Conservation (phyloP, 1,140 invertebrate genomes). For the Anagrus nilaparvatae region DNA sequence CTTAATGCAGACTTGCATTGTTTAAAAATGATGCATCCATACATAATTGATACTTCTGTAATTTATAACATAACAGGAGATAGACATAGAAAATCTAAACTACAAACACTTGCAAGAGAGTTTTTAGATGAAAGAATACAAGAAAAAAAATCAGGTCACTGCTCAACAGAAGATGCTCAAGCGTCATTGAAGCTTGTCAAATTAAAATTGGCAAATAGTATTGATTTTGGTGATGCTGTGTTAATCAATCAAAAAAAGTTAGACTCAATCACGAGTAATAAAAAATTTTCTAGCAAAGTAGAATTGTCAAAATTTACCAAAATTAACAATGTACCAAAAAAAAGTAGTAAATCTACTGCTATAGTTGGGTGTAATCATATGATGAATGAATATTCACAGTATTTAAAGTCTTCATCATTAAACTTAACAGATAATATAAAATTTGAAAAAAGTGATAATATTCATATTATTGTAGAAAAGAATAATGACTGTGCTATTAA, state of each 20-base stretch:
- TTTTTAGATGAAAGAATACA: constrained; percentile 79
- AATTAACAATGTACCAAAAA: constrained; percentile 46
- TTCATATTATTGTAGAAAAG: constrained; percentile 35
- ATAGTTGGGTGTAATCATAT: constrained; percentile 48
- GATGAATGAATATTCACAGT: constrained; percentile 45
- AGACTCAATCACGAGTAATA: constrained; percentile 29
- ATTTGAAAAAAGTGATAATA: constrained; percentile 36
- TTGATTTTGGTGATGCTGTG: constrained; percentile 65
- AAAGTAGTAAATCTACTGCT: constrained; percentile 46
- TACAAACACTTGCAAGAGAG: constrained; percentile 59
- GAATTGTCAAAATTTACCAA: constrained; percentile 56
- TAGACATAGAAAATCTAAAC: constrained; percentile 60
- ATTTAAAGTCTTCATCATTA: constrained; percentile 27
- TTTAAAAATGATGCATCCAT: constrained; percentile 90
- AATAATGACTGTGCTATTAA: constrained; percentile 41
- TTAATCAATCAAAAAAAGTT: constrained; percentile 47
- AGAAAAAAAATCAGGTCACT: constrained; percentile 58
- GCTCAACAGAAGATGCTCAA: constrained; percentile 74
- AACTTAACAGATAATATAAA: constrained; percentile 26
- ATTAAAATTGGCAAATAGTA: constrained; percentile 67
- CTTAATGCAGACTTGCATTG: constrained; percentile 77
- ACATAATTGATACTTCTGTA: constrained; percentile 86
- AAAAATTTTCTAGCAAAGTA: constrained; percentile 38
- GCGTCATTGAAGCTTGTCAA: constrained; percentile 78
- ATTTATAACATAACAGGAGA: constrained; percentile 80